Percentiles rank a stretch among this genome's conserved stretches.
phyloP scores from a whole-genome alignment of 2,113 vertebrate genomes.

The Cottus gobio region DNA sequence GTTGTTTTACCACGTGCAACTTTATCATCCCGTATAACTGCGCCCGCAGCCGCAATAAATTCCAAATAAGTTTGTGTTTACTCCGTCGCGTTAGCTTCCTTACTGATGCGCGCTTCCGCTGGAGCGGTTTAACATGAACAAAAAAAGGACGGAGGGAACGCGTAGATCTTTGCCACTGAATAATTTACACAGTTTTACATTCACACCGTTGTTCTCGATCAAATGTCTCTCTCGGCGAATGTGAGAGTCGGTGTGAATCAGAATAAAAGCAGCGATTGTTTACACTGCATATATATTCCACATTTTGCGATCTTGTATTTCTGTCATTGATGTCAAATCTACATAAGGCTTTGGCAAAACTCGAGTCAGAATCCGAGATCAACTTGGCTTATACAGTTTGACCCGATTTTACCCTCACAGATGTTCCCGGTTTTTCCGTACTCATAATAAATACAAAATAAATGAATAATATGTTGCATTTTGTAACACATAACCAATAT shows the following conservation, averaged over 20 bases:
- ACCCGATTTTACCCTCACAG: conserved; percentile 16
- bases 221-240: not conserved
- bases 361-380: not conserved
- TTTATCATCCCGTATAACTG: conserved; percentile 64
- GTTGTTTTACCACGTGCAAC: conserved; percentile 44
- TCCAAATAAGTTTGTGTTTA: conserved; percentile 56
- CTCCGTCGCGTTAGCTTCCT: conserved; percentile 39
- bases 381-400: not conserved
- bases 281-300: not conserved
- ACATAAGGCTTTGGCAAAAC: conserved; percentile 1
- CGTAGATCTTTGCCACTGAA: conserved; percentile 17
- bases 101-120: not conserved
- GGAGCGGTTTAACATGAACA: conserved; percentile 39
- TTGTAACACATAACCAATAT: conserved; percentile 27
- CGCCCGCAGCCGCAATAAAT: conserved; percentile 68
- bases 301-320: not conserved
- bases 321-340: conserved; percentile 29
- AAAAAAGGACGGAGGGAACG: not conserved
- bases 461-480: conserved; percentile 15
- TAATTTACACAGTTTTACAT: conserved; percentile 39
- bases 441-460: conserved; percentile 9
- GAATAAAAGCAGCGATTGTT: conserved; percentile 15
- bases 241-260: conserved; percentile 44
- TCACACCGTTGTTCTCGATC: conserved; percentile 25
- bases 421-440: not conserved